Evolutionary conservation across 1,140 invertebrate genomes (phyloP), one percentile per base, ranked within the genome.

Genomic region (Riptortus pedestris): DNA sequence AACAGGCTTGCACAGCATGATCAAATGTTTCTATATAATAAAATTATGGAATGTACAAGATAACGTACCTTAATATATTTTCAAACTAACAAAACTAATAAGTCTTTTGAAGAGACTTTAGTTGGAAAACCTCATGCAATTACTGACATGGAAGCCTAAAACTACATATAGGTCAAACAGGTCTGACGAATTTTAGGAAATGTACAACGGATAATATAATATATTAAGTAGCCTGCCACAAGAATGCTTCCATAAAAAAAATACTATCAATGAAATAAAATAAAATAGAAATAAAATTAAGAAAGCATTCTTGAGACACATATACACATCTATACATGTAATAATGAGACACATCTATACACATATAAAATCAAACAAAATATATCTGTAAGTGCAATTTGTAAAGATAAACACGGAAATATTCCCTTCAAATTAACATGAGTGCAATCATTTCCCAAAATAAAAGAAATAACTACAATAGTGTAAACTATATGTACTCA

Each of bases 201-300:
- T 24, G 24, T 26, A 55, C 51, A 24, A 22, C 24, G 14, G 14
- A 7, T 38, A 55, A 55, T 14, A 55, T 24, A 24, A 24, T 16
- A 24, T 18, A 47, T 55, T 55, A 55, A 55, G 51, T 55, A 55
- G 51, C 51, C 22, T 24, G 51, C 51, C 51, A 55, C 51, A 55
- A 24, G 51, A 55, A 55, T 55, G 51, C 51, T 47, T 24, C 9
- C 24, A 55, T 27, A 22, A 55, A 26, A 55, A 22, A 55, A 24
- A 26, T 1, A 55, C 7, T 24, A 0, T 3, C 3, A 24, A 9
- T 24, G 4, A n/a, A 4, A 47, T 47, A 47, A 1, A 47, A 47
- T 22, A 47, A 47, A 47, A 47, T 22, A 45, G 20, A 47, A 47
- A 24, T 5, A 22, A 26, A 55, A 55, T 16, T 24, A 26, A 27